Base-by-base conservation (phyloP, 2,888 invertebrate species). In the Scelioninae gen. 1 region DNA sequence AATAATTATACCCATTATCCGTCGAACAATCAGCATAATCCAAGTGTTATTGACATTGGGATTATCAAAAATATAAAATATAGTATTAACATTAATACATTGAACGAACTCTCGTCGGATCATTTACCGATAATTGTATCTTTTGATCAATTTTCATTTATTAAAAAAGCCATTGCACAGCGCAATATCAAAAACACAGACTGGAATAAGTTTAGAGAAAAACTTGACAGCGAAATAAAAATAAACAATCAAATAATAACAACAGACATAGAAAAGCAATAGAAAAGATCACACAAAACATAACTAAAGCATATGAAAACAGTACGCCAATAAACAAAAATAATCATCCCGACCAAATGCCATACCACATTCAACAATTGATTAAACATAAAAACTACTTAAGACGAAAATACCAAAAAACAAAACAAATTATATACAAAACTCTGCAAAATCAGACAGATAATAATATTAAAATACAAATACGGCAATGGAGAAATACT, bases 91-190 rank as follows among this genome's bases (percentile, higher is more conserved):
- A 43, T 43, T 10, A 11, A 43, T 7, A 11, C n/a, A 43, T 6
- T 5, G n/a, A 45, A 45, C 13, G 45, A 45, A 45, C 13, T 45
- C 6, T n/a, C 45, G 11, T 45, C 45, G n/a, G 45, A 45, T 11
- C 45, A 45, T 13, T n/a, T 45, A 13, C 45, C 45, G 5, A 11
- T 38, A 38, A 8, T 38, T 10, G 38, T 38, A 11, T 55, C 53
- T 45, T 55, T 53, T 23, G 55, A 43, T 38, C 62, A 55, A n/a
- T 43, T 43, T n/a, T n/a, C 4, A 43, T 43, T 2, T 13, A 43
- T n/a, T 43, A n/a, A 43, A 11, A 43, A 11, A 43, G n/a, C 1
- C 5, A 43, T 6, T n/a, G n/a, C 11, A 23, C 23, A 23, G 0
- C 1, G 13, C 5, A 43, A 43, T n/a, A 2, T 43, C 5, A 11